phyloP scores from a whole-genome alignment of 2,888 invertebrate genomes.

The Drosophila kambysellisi region DNA sequence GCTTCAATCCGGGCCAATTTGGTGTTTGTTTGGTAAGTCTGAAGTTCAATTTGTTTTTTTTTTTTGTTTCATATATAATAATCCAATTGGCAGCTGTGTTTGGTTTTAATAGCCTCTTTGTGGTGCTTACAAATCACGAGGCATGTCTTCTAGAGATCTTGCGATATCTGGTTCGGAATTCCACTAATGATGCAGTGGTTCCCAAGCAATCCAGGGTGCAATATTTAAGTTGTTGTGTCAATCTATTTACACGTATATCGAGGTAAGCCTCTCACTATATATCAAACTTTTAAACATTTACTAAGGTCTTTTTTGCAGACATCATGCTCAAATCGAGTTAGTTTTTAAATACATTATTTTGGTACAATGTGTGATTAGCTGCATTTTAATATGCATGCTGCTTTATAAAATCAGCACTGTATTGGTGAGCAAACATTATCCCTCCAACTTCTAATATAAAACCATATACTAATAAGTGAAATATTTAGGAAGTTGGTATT shows the following conservation, averaged over 20 bases:
- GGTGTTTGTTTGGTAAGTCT: constrained; percentile 63
- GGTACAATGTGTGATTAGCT: constrained; percentile 67
- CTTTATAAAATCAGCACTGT: constrained; percentile 72
- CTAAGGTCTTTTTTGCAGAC: constrained; percentile 24
- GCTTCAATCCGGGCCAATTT: constrained; percentile 63
- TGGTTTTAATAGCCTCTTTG: constrained; percentile 75
- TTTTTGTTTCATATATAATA: no score
- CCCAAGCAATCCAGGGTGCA: constrained; percentile 50
- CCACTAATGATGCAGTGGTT: constrained; percentile 63
- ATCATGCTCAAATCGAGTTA: constrained; percentile 62
- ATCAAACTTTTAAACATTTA: not conserved
- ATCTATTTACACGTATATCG: constrained; percentile 65
- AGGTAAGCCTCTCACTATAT: constrained; percentile 37
- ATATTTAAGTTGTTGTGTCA: constrained; percentile 69
- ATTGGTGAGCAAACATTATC: constrained; percentile 52
- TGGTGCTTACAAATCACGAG: constrained; percentile 68
- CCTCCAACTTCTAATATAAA: no score
- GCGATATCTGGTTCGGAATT: constrained; percentile 62
- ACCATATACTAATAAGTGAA: not conserved
- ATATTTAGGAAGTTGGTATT: constrained; percentile 55
- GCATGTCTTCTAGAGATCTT: constrained; percentile 70
- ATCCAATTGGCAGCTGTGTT: constrained; percentile 56
- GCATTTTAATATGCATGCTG: constrained; percentile 74
- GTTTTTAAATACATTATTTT: constrained; percentile 73
- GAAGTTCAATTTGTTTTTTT: no score